Evolutionary conservation across 2,888 invertebrate species (phyloP).

Genomic region (Sesamia inferens): DNA sequence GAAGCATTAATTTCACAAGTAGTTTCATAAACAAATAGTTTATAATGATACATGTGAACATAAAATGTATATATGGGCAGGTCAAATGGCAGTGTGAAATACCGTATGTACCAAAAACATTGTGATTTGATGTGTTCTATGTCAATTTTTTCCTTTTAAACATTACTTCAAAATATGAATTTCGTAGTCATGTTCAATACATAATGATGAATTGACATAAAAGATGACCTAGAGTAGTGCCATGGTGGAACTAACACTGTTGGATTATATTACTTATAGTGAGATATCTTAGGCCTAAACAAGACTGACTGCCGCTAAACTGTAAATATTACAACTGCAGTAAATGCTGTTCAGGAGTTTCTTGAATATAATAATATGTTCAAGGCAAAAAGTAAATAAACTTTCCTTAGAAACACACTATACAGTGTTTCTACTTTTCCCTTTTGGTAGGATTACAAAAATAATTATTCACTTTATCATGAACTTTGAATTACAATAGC

Average conservation of each 20-base stretch:
- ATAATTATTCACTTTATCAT: constrained; percentile 29
- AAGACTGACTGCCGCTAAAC: constrained; percentile 43
- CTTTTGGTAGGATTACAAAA: constrained; percentile 4
- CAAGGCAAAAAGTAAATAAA: constrained; percentile 10
- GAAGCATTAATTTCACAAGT: constrained; percentile 10
- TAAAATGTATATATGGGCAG: constrained; percentile 21
- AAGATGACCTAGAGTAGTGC: neutral
- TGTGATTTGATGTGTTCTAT: constrained; percentile 2
- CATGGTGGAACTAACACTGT: neutral
- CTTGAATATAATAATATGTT: constrained; percentile 5
- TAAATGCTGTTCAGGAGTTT: constrained; percentile 31
- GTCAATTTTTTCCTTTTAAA: constrained; percentile 21
- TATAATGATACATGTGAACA: constrained; percentile 2
- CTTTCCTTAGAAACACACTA: constrained; percentile 9
- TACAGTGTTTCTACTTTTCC: constrained; percentile 1
- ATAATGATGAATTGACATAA: constrained; percentile 6
- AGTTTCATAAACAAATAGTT: constrained; percentile 8
- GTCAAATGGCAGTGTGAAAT: constrained; percentile 20
- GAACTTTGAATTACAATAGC: constrained; percentile 27
- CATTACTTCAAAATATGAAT: neutral
- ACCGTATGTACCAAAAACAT: constrained; percentile 16
- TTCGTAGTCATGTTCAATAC: neutral
- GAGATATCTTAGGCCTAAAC: constrained; percentile 24
- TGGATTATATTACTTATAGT: constrained; percentile 6
- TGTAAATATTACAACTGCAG: constrained; percentile 45